phyloP scores from a whole-genome alignment of 2,888 invertebrate species.

The Parnassius mnemosyne region DNA sequence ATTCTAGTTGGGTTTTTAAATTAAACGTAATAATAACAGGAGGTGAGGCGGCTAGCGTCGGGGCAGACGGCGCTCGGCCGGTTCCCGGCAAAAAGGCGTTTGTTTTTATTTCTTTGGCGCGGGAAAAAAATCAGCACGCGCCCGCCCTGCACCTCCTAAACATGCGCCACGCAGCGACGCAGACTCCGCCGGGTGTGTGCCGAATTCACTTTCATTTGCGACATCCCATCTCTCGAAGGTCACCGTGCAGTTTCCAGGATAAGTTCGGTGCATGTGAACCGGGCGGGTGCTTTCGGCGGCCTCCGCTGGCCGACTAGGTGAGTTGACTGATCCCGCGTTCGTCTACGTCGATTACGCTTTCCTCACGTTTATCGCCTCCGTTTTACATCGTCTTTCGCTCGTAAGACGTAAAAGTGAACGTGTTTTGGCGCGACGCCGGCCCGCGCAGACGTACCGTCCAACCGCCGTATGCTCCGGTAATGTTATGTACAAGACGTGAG shows the following conservation, averaged over 20 bases:
- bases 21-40: constrained; percentile 20
- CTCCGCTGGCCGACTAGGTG: constrained; percentile 68
- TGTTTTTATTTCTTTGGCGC: constrained; percentile 79
- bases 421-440: constrained; percentile 42
- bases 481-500: constrained; percentile 37
- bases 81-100: constrained; percentile 74
- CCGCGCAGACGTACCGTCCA: constrained; percentile 51
- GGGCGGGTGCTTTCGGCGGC: constrained; percentile 66
- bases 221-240: constrained; percentile 78
- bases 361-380: constrained; percentile 68
- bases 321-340: constrained; percentile 63
- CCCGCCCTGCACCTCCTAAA: constrained; percentile 80
- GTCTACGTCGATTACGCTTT: constrained; percentile 53
- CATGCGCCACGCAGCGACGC: constrained; percentile 82
- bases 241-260: constrained; percentile 58
- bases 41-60: constrained; percentile 27
- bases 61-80: constrained; percentile 48
- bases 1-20: too few relatives aligned
- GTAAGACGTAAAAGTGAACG: constrained; percentile 57
- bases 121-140: constrained; percentile 72
- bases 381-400: constrained; percentile 66
- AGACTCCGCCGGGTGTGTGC: constrained; percentile 75
- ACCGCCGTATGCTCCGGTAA: constrained; percentile 25
- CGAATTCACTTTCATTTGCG: constrained; percentile 80
- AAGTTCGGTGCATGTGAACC: constrained; percentile 55